Conservation (phyloP, 2,797 vertebrate genomes). For the Avahi laniger region DNA sequence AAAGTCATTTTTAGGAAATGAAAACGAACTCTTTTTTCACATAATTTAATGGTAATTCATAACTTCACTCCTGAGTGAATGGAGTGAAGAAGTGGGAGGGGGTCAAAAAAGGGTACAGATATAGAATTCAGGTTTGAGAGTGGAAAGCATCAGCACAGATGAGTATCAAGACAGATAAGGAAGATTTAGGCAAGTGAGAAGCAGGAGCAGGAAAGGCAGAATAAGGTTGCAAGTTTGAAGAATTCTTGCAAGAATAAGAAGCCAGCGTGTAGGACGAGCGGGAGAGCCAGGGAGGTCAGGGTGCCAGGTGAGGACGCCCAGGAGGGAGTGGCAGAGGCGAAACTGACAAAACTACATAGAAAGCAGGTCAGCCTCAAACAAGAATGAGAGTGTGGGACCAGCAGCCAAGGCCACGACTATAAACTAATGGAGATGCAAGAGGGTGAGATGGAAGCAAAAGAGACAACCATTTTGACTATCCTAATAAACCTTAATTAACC, state of each 20-base stretch:
- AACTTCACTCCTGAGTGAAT: background rate
- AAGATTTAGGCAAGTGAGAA: background rate
- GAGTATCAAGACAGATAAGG: background rate
- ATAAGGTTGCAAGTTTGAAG: background rate
- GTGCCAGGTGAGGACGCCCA: rapidly evolving
- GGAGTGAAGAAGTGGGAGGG: background rate
- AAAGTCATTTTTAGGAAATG: slow-evolving; percentile 41
- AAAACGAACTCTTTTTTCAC: background rate
- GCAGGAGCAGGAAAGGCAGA: background rate
- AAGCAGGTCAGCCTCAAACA: background rate
- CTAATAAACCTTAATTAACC: slow-evolving; percentile 21
- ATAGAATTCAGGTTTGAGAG: background rate
- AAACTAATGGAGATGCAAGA: slow-evolving; percentile 1
- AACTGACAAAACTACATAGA: background rate
- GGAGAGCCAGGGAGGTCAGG: background rate
- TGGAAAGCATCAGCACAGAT: background rate
- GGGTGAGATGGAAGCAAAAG: background rate
- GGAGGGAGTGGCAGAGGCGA: background rate
- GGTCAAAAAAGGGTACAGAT: background rate
- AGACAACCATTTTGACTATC: background rate
- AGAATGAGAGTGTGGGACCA: background rate
- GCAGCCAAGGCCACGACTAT: background rate
- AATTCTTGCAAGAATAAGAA: background rate
- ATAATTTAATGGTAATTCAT: background rate
- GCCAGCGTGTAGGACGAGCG: background rate